Evolutionary conservation across 2,797 vertebrate genomes (phyloP), one percentile per base, ranked within the genome.

Genomic region (Falco concolor): DNA sequence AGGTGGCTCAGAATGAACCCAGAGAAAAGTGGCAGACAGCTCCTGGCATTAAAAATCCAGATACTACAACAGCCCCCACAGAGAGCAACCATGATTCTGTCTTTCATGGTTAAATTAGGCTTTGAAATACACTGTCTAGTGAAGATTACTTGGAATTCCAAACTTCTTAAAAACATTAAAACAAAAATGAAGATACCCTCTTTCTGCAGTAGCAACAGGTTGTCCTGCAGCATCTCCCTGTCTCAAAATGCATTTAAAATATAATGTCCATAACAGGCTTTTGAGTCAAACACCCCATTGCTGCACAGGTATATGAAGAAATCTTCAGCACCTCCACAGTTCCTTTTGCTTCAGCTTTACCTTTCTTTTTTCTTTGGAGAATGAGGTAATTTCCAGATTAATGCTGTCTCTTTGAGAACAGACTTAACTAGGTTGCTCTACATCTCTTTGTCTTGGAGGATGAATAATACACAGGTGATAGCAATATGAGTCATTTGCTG

Each of bases 401-500:
- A 65, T 83, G 61, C 75, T 74, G 73, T 84, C 89, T 87, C 78
- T 94, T 79, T 94, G 63, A 93, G 75, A 96, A 67, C 65, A 91
- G 87, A 93, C 69, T 87, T 96, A 97, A 96, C 86, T 93, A 75
- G 91, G 93, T 85, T 95, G 77, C 69, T 90, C 79, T 90, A 47
- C 64, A 87, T 95, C 69, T 94, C 78, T 92, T 89, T 91, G 79
- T 95, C 92, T 92, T 89, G 72, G 49, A 88, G 89, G 53, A 73
- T 93, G 92, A 94, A 88, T 97, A 95, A 95, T 83, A 88, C 53
- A 64, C 42, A 83, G 82, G 61, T 96, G 94, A 94, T 95, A 95
- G 83, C 83, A 93, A 42, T 74, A 47, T 90, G 90, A 95, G 68
- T 95, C 38, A 94, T 92, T 90, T 85, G 40, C 75, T 95, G 49